These are phyloP conservation scores for Halcyon leucocephala DNA, from an alignment of 2,797 vertebrate genomes.

Conservation along the genomic window DNA sequence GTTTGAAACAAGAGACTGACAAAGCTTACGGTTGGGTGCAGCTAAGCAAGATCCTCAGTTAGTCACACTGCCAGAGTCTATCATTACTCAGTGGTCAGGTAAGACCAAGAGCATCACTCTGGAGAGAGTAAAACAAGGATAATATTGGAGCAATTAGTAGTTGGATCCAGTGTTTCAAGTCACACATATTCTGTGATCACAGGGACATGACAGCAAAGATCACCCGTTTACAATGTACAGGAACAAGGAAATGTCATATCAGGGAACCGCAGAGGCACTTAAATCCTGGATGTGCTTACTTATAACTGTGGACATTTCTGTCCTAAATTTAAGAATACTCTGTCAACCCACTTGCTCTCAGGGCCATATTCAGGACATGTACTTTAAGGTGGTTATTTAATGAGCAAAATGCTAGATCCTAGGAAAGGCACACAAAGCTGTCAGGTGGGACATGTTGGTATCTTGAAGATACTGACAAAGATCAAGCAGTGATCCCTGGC, in stretches of 20 bases:
- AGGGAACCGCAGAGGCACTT: not conserved
- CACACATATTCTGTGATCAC: not conserved
- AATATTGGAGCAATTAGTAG: not conserved
- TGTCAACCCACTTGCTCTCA: not conserved
- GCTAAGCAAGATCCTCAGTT: not conserved
- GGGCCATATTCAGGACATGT: not conserved
- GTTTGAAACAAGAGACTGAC: not conserved
- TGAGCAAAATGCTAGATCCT: not conserved
- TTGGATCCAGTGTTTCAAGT: not conserved
- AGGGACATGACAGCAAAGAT: not conserved
- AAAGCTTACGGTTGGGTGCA: not conserved
- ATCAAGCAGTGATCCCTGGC: not conserved
- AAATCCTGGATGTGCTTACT: not conserved
- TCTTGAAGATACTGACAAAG: not conserved
- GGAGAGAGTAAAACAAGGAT: not conserved
- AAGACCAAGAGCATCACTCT: not conserved
- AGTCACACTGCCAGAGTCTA: not conserved
- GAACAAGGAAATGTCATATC: not conserved
- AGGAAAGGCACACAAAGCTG: not conserved
- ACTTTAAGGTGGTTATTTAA: not conserved
- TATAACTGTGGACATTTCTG: not conserved
- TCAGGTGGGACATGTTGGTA: not conserved
- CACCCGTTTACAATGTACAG: rapidly evolving
- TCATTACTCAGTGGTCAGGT: not conserved
- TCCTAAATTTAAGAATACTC: not conserved